These are phyloP conservation scores for Muscicapa comitata DNA, from an alignment of 2,797 vertebrate genomes.

Conservation along the genomic window DNA sequence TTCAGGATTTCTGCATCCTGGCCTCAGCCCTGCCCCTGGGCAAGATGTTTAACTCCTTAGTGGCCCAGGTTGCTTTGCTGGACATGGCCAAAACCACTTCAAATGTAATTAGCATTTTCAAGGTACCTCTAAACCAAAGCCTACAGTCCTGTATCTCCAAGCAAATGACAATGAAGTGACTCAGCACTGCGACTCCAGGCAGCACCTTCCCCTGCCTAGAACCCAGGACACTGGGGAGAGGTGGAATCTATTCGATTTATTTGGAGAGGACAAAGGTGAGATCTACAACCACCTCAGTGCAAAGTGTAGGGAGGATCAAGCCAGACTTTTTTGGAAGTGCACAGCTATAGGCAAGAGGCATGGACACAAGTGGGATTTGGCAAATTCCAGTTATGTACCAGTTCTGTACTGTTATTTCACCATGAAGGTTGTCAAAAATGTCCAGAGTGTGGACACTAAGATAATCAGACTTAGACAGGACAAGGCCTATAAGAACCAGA, in stretches of 20 bases:
- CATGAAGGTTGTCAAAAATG: neutral
- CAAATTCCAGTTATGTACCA: neutral
- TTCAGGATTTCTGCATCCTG: neutral
- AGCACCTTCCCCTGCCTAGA: neutral
- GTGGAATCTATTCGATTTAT: no score
- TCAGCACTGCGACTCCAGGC: neutral
- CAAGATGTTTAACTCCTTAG: neutral
- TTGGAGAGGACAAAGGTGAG: neutral
- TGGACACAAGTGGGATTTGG: neutral
- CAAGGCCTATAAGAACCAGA: neutral
- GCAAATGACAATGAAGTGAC: neutral
- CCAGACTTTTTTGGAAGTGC: neutral
- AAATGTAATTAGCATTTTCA: neutral
- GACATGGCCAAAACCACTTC: neutral
- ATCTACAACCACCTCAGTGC: neutral
- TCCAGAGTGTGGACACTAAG: neutral
- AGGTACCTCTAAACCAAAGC: neutral
- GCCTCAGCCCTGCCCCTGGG: neutral
- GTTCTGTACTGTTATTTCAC: neutral
- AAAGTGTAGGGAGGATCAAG: neutral
- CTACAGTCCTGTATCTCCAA: accelerated
- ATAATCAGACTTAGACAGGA: neutral
- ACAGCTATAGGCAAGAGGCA: neutral
- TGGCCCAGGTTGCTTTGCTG: neutral
- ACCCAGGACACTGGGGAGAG: no score